phyloP scores from a whole-genome alignment of 2,113 vertebrate species.

The Engystomops pustulosus region DNA sequence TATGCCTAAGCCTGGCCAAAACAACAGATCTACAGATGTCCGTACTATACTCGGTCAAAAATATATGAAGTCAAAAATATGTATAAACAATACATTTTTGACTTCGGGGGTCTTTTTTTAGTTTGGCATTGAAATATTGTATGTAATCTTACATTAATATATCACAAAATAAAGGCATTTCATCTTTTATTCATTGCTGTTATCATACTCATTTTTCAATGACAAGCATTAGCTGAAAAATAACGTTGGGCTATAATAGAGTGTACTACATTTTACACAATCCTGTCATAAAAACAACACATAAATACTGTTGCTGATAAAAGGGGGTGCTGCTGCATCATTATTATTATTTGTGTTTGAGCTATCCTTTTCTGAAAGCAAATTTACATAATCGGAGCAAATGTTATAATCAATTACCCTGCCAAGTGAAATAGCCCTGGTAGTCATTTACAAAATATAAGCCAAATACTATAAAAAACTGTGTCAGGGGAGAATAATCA shows the following conservation, averaged over 20 bases:
- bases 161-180: slow-evolving; percentile 80
- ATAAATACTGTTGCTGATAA: background rate
- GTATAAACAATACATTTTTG: slow-evolving; percentile 63
- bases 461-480: background rate
- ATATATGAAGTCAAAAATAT: slow-evolving; percentile 56
- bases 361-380: background rate
- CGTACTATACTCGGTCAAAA: slow-evolving; percentile 6
- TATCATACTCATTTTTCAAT: slow-evolving; percentile 85
- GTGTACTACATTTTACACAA: slow-evolving; percentile 63
- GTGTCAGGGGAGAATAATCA: background rate
- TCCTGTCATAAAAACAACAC: background rate
- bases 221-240: slow-evolving; percentile 73
- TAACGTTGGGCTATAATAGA: slow-evolving; percentile 80
- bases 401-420: background rate
- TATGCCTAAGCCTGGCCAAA: too few species aligned
- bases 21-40: too few species aligned
- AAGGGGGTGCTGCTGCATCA: background rate
- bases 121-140: slow-evolving; percentile 63
- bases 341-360: background rate
- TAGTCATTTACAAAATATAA: background rate
- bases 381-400: background rate
- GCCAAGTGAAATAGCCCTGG: background rate
- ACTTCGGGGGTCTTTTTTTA: slow-evolving; percentile 66
- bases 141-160: slow-evolving; percentile 78
- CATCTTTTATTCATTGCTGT: slow-evolving; percentile 85